A percentile compares a stretch with the other conserved stretches of the same genome.
These are phyloP conservation scores for Lacanobia oleracea DNA, from an alignment of 2,888 invertebrate species.

Conservation along the genomic window DNA sequence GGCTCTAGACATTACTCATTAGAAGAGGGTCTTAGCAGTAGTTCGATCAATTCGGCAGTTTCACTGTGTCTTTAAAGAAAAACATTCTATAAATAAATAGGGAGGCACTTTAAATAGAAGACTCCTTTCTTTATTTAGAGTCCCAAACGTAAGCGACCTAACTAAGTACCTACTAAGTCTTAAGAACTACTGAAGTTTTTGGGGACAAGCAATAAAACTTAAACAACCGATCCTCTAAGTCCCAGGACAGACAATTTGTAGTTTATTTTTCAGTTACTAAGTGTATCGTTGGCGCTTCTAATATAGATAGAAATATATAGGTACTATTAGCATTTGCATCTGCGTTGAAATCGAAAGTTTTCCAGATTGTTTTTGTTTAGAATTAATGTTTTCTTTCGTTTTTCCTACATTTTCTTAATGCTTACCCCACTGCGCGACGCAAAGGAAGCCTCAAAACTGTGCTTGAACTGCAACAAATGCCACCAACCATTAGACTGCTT, in stretches of 20 bases:
- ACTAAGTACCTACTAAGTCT: conserved; percentile 2
- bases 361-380: too few species aligned
- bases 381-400: too few species aligned
- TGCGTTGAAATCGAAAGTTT: too few species aligned
- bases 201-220: background rate
- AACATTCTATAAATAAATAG: background rate
- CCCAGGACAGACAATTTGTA: background rate
- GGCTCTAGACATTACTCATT: background rate
- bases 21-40: background rate
- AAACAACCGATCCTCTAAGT: background rate
- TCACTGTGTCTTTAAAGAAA: background rate
- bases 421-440: too few species aligned
- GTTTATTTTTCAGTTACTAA: conserved; percentile 7
- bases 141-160: background rate
- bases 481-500: too few species aligned
- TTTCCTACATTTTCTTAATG: too few species aligned
- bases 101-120: background rate
- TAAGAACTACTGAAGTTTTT: background rate
- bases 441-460: too few species aligned
- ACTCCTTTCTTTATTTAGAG: background rate
- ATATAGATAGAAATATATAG: too few species aligned
- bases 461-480: too few species aligned
- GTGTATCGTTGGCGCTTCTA: too few species aligned
- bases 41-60: background rate
- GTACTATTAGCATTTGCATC: too few species aligned